Evolutionary conservation across 2,888 invertebrate species (phyloP), one percentile per base, ranked within the genome.

Genomic region (Cataglyphis livida): DNA sequence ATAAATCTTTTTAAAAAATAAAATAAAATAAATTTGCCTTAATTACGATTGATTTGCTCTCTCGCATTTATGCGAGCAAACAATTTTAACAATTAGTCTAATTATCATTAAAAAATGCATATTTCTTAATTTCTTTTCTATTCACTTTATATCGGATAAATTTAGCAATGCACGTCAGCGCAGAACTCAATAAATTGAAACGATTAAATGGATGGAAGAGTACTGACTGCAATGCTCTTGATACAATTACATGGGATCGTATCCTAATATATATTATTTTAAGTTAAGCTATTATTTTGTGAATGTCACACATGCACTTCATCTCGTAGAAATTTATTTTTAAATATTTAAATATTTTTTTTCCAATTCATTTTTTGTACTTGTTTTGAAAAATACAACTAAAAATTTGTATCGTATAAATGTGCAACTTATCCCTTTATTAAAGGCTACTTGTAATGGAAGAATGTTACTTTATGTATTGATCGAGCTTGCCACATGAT

Each of bases 181-280:
- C 71, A 68, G 57, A 59, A 35, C 32, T 78, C 41, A 59, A 57
- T 41, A 78, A 21, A 78, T 78, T 78, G 78, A 70, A 70, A 44
- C 32, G 71, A 70, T 79, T 79, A 70, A 79, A 79, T 44, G 59
- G 59, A 79, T 70, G 70, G 78, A 79, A 79, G 59, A 79, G 25
- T 79, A 71, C 78, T 59, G 78, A 70, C 59, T 59, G 71, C 21
- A 10, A 9, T 51, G 1, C 38, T 59, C 44, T 70, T 35, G 44
- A 41, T 32, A 3, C 21, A 41, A 12, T 54, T 78, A 21, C 10
- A 18, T 9, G 18, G 7, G 15, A 18, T 18, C 21, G 12, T 57
- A 28, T 21, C 6, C 28, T 18, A 57, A 57, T 51, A 38, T 18
- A 38, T 12, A 66, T 66, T 12, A 68, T 57, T 41, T 70, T 10